Conservation (phyloP, 2,113 vertebrate genomes). For the Apaloderma vittatum region DNA sequence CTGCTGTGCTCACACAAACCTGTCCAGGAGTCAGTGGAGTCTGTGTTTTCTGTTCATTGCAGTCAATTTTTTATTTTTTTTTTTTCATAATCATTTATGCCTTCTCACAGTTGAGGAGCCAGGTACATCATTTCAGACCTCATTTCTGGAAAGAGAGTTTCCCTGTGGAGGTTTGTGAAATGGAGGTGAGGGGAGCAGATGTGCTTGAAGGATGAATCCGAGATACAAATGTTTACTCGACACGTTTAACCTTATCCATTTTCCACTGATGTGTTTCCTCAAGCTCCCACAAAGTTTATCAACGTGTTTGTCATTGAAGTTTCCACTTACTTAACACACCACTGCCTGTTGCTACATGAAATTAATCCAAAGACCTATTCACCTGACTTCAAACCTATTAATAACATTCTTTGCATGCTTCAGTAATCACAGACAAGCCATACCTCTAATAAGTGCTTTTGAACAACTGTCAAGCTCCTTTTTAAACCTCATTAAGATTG, state of each 20-base stretch:
- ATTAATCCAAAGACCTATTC: slow-evolving; percentile 27
- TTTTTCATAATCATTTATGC: neutral
- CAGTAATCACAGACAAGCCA: slow-evolving; percentile 35
- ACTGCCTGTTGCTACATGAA: slow-evolving; percentile 18
- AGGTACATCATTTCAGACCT: neutral
- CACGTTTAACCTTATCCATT: neutral
- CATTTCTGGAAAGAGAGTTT: neutral
- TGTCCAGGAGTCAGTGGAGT: neutral
- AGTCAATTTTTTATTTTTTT: neutral
- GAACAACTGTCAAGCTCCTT: slow-evolving; percentile 47
- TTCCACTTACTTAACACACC: neutral
- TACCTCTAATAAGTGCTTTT: slow-evolving; percentile 18
- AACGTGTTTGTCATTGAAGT: neutral
- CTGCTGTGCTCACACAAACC: neutral
- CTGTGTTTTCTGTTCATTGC: neutral
- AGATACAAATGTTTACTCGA: neutral
- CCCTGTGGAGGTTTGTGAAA: neutral
- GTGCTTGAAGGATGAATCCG: neutral
- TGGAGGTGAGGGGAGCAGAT: neutral
- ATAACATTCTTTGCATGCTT: slow-evolving; percentile 74
- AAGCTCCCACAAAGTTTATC: slow-evolving; percentile 2
- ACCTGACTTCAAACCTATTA: slow-evolving; percentile 53
- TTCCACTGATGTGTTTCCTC: neutral
- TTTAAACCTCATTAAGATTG: slow-evolving; percentile 72
- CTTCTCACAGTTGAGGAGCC: neutral